Evolutionary conservation across 2,113 vertebrate genomes (phyloP).

Genomic region (Galemys pyrenaicus): DNA sequence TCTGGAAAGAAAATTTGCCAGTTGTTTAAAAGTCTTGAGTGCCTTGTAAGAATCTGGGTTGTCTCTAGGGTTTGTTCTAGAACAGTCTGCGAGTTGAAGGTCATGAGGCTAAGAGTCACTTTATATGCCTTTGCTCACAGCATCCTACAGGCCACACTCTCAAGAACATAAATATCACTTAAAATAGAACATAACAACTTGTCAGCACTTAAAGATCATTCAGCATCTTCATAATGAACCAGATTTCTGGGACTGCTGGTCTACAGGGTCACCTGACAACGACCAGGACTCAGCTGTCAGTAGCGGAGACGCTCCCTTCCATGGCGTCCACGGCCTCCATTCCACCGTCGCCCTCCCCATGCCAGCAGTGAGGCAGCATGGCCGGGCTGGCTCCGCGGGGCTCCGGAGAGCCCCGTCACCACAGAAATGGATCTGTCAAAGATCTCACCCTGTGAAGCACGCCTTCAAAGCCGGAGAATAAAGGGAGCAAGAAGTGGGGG

Average conservation of each 20-base stretch:
- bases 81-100: neutral
- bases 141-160: neutral
- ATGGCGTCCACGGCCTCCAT: neutral
- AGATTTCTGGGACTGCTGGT: neutral
- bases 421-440: neutral
- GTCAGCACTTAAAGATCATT: neutral
- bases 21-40: neutral
- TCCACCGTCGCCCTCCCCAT: fast-evolving
- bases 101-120: neutral
- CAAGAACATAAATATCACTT: neutral
- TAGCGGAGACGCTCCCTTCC: neutral
- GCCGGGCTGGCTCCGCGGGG: neutral
- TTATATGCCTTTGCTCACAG: neutral
- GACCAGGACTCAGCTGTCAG: neutral
- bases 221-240: neutral
- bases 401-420: neutral
- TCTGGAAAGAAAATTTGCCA: neutral
- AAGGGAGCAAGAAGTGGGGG: fast-evolving
- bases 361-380: neutral
- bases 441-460: neutral
- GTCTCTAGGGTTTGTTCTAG: neutral
- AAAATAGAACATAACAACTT: neutral
- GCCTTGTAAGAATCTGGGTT: neutral
- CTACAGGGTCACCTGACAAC: neutral
- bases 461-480: neutral